Evolutionary conservation across 2,113 vertebrate genomes (phyloP).

Genomic region (Daubentonia madagascariensis): DNA sequence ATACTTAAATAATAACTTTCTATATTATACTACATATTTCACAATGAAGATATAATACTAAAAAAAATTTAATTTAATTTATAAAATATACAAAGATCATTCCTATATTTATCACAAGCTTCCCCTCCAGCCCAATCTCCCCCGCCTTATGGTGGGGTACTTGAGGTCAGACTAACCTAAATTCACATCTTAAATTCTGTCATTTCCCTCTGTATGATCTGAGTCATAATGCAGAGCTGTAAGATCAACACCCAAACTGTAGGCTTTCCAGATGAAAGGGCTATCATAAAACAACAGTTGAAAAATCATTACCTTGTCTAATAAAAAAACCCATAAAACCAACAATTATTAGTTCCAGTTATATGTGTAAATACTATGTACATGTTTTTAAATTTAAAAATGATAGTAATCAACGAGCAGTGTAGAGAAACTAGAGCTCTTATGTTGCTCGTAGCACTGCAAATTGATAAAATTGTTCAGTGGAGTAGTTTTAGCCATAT

Average conservation of each 20-base stretch:
- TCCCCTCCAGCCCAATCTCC: not conserved
- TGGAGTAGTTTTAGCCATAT: not conserved
- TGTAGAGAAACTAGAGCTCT: not conserved
- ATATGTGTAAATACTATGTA: not conserved
- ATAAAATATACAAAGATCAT: slow-evolving; percentile 10
- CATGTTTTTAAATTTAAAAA: slow-evolving; percentile 11
- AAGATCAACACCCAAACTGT: not conserved
- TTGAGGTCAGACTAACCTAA: not conserved
- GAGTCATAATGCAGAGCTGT: not conserved
- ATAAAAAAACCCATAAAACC: slow-evolving; percentile 29
- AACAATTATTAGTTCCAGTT: slow-evolving; percentile 25
- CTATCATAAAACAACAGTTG: not conserved
- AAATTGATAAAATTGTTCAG: not conserved
- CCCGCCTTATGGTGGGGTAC: not conserved
- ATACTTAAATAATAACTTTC: not conserved
- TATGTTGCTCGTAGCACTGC: not conserved
- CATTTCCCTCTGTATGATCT: not conserved
- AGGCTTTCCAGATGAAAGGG: not conserved
- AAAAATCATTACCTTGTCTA: slow-evolving; percentile 29
- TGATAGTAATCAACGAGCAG: not conserved
- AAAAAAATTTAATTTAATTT: slow-evolving; percentile 11
- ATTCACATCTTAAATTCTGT: slow-evolving; percentile 33
- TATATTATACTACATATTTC: not conserved
- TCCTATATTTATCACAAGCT: not conserved
- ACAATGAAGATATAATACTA: slow-evolving; percentile 10